Evolutionary conservation across 2,797 vertebrate genomes (phyloP).

Genomic region (Centropyge bicolor): DNA sequence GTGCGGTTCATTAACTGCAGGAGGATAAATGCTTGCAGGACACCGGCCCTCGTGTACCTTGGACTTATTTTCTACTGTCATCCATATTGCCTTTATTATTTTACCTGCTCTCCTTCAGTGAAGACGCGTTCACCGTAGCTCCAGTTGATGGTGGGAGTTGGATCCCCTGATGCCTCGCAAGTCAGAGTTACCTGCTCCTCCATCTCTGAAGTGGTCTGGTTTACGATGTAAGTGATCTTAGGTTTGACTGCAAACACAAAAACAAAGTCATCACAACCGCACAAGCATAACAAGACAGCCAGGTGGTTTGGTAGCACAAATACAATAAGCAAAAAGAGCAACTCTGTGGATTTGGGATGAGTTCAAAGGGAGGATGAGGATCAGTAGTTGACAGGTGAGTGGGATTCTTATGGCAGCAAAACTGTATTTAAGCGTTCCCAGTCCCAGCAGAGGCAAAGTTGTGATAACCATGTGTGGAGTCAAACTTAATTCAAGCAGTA

Average conservation of each 20-base stretch:
- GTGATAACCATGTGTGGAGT: constrained; percentile 47
- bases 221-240: constrained; percentile 96
- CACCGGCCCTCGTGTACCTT: neutral
- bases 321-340: constrained; percentile 39
- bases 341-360: constrained; percentile 42
- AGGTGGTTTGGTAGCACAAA: constrained; percentile 38
- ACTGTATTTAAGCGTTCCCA: constrained; percentile 47
- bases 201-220: constrained; percentile 94
- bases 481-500: constrained; percentile 45
- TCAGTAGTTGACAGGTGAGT: constrained; percentile 50
- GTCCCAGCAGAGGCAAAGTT: constrained; percentile 18
- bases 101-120: constrained; percentile 96
- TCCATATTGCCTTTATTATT: neutral
- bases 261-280: constrained; percentile 34
- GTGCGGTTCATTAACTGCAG: constrained; percentile 40
- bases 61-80: constrained; percentile 14
- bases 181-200: constrained; percentile 96
- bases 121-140: constrained; percentile 90
- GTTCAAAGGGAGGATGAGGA: constrained; percentile 57
- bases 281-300: constrained; percentile 14
- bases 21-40: constrained; percentile 39
- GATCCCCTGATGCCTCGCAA: constrained; percentile 96
- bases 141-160: constrained; percentile 97
- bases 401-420: constrained; percentile 46
- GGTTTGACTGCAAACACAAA: constrained; percentile 90